phyloP scores from a whole-genome alignment of 2,797 vertebrate genomes.

The Aplochiton taeniatus region DNA sequence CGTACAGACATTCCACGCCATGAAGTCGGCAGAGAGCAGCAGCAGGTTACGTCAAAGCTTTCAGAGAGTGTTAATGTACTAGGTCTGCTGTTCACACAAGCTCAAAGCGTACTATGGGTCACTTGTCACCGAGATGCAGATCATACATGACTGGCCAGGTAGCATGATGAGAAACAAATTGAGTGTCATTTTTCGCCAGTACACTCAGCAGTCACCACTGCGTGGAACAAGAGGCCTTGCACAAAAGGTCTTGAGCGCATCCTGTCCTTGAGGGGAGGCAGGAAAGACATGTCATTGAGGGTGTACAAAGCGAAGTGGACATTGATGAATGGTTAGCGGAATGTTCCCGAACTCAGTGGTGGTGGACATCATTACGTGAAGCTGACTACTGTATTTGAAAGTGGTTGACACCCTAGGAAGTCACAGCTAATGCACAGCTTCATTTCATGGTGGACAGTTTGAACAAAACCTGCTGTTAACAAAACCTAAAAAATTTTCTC shows the following conservation, averaged over 20 bases:
- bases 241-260: constrained; percentile 20
- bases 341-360: constrained; percentile 38
- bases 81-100: constrained; percentile 29
- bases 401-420: constrained; percentile 12
- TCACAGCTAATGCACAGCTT: constrained; percentile 32
- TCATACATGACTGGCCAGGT: constrained; percentile 63
- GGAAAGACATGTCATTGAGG: constrained; percentile 37
- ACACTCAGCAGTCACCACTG: constrained; percentile 32
- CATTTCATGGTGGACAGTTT: constrained; percentile 39
- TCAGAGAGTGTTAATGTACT: constrained; percentile 13
- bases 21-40: constrained; percentile 13
- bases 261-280: constrained; percentile 10
- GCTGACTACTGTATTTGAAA: constrained; percentile 13
- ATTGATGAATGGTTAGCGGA: constrained; percentile 54
- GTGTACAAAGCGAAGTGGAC: constrained; percentile 37
- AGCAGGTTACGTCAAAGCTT: constrained; percentile 36
- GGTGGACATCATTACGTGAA: constrained; percentile 51
- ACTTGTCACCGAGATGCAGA: constrained; percentile 54
- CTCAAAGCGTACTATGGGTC: constrained; percentile 57
- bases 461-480: too few species aligned
- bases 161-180: constrained; percentile 73
- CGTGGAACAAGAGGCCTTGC: constrained; percentile 4
- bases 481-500: too few species aligned
- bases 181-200: constrained; percentile 64
- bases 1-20: constrained; percentile 28